These are phyloP conservation scores for Malaclemys terrapin DNA, from an alignment of 2,113 vertebrate genomes.

Conservation along the genomic window DNA sequence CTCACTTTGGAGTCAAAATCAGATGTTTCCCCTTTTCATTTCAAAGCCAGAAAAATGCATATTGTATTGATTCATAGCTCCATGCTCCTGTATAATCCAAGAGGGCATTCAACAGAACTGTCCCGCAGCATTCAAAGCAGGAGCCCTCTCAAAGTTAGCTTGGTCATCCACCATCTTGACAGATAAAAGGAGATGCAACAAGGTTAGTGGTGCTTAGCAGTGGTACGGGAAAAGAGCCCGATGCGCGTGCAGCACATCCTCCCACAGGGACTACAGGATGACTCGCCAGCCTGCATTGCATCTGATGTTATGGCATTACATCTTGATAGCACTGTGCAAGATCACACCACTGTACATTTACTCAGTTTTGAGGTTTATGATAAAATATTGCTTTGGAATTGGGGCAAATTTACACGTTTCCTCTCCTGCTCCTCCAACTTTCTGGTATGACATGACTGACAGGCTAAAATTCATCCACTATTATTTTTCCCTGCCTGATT, in stretches of 20 bases:
- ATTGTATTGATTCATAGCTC: background rate
- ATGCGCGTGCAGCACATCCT: too few species aligned
- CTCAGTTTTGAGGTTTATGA: background rate
- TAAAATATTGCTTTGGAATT: background rate
- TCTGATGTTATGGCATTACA: too few species aligned
- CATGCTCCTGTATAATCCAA: background rate
- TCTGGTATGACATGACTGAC: background rate
- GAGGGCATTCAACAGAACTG: background rate
- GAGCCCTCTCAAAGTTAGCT: background rate
- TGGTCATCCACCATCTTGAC: too few species aligned
- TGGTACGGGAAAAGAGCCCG: too few species aligned
- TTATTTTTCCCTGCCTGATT: background rate
- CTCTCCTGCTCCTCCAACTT: background rate
- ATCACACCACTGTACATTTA: background rate
- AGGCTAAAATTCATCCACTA: background rate
- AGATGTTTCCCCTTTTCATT: background rate
- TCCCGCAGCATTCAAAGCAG: background rate
- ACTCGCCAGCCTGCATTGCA: too few species aligned
- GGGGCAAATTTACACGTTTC: background rate
- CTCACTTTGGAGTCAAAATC: too few species aligned
- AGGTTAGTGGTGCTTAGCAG: too few species aligned
- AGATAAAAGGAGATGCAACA: too few species aligned
- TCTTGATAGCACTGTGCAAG: too few species aligned
- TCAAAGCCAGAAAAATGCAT: background rate
- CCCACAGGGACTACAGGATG: too few species aligned